Conservation (phyloP, 2,888 invertebrate genomes). For the Heliconius erato region DNA sequence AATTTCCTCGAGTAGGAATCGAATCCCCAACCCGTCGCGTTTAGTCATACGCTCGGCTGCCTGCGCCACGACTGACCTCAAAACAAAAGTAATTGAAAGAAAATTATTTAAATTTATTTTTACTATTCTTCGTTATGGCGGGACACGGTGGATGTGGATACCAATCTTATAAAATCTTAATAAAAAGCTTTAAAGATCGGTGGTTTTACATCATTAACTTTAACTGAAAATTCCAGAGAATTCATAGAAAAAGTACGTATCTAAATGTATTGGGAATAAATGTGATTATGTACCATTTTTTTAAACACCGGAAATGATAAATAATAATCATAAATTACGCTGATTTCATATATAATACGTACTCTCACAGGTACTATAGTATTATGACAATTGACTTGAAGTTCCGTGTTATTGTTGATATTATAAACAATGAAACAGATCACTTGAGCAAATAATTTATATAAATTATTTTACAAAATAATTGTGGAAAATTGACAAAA, state of each 20-base stretch:
- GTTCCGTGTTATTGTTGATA: background rate
- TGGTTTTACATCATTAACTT: background rate
- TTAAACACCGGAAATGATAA: background rate
- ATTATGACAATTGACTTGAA: background rate
- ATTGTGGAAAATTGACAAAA: background rate
- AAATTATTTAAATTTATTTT: too few relatives aligned
- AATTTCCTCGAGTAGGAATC: too few relatives aligned
- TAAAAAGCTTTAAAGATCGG: background rate
- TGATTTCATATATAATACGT: background rate
- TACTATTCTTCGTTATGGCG: too few relatives aligned
- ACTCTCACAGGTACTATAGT: too few relatives aligned
- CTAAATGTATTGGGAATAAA: background rate
- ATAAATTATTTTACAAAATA: background rate
- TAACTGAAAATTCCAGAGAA: background rate
- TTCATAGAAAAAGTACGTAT: background rate
- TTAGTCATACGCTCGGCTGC: too few relatives aligned
- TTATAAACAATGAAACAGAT: conserved; percentile 1
- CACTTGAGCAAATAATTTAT: background rate
- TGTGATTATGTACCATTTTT: background rate
- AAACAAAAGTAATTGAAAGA: too few relatives aligned
- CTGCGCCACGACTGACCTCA: too few relatives aligned
- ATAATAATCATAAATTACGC: background rate
- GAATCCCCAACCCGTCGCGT: too few relatives aligned
- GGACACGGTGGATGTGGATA: too few relatives aligned
- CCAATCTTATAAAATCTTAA: background rate